phyloP scores from a whole-genome alignment of 2,797 vertebrate genomes.

The Amphiprion clarkii region DNA sequence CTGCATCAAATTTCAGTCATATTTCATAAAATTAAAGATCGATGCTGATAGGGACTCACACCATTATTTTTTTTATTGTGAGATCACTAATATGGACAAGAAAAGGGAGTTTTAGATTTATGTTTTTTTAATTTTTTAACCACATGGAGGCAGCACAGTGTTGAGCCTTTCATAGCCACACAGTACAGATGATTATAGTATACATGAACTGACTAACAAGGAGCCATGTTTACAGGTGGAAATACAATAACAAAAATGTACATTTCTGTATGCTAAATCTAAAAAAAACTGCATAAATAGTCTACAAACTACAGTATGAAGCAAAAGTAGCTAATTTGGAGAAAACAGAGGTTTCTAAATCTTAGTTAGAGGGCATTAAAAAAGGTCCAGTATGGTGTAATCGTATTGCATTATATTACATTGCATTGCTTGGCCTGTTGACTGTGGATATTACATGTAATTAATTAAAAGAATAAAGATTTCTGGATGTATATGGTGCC shows the following conservation, averaged over 20 bases:
- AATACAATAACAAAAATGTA: neutral
- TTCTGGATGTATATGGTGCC: neutral
- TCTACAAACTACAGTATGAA: neutral
- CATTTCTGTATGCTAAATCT: too few species aligned
- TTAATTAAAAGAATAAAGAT: too few species aligned
- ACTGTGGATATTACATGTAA: too few species aligned
- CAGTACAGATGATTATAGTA: neutral
- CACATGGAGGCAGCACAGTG: neutral
- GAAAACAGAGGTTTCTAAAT: neutral
- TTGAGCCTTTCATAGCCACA: neutral
- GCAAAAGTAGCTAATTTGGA: neutral
- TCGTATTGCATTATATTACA: neutral
- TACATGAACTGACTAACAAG: neutral
- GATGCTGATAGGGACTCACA: too few species aligned
- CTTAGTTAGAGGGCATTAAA: neutral
- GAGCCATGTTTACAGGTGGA: neutral
- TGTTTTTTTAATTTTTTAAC: too few species aligned
- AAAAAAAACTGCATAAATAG: neutral
- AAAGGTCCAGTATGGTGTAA: neutral
- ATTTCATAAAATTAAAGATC: neutral
- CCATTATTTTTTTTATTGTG: too few species aligned
- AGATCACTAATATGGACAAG: too few species aligned
- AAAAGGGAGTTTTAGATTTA: too few species aligned
- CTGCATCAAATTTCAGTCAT: neutral
- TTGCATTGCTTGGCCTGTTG: too few species aligned